Evolutionary conservation across 2,888 invertebrate genomes (phyloP), one percentile per base, ranked within the genome.

Genomic region (Tyria jacobaeae): DNA sequence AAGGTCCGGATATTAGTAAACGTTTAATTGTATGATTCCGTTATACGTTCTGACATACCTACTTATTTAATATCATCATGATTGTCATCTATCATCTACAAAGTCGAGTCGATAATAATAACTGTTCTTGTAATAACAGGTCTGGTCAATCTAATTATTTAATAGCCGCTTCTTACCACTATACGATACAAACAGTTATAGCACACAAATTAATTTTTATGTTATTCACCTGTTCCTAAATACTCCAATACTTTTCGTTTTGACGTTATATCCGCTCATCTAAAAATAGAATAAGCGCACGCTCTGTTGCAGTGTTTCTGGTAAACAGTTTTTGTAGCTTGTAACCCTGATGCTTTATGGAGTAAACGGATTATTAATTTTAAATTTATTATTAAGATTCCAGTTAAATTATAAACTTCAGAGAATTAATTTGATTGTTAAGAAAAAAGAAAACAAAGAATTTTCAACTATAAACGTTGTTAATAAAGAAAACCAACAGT

Each of bases 91-190:
- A 21, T 44, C 21, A 12, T 44, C 44, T 21, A 10, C 5, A 17
- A n/a, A 21, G 2, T 34, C 5, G 14, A 50, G 14, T 5, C 21
- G 2, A 24, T 35, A 21, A 35, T 34, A 6, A 24, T 35, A 21
- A 35, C 51, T 35, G 21, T 51, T 34, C 12, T 17, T 34, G 17
- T 50, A 50, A 51, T 34, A 34, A 39, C 25, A 39, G n/a, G 25
- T 39, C 17, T 39, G 39, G 39, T 39, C n/a, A 25, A 25, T 37
- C 2, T 39, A n/a, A 52, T 27, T 25, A n/a, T 39, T 27, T 9
- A 53, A 53, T 39, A 25, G n/a, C 39, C 39, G n/a, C 12, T 27
- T 25, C n/a, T 51, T 34, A 35, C 51, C 12, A 1, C 21, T 1
- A 35, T 35, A 51, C 34, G 14, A 35, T 21, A 4, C 14, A 14